Evolutionary conservation across 1,140 invertebrate species (phyloP).

Genomic region (Hypsibius dujardini): DNA sequence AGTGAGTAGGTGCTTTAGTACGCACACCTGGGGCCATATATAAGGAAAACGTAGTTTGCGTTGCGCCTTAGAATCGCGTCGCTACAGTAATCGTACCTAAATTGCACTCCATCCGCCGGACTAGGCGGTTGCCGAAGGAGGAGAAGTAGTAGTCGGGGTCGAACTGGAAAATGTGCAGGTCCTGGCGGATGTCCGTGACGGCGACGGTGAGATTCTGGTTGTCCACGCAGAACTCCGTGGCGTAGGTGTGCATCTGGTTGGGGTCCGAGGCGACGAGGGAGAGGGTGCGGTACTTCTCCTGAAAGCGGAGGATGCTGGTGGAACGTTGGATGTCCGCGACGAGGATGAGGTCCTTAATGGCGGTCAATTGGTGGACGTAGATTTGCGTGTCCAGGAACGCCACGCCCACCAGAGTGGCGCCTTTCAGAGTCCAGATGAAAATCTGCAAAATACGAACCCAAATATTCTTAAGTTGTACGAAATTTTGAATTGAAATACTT

Average conservation of each 20-base stretch:
- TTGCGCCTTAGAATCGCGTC: no score
- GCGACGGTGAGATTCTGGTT: slow-evolving; percentile 36
- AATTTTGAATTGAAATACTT: no score
- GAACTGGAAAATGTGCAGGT: slow-evolving; percentile 83
- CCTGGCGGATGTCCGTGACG: slow-evolving; percentile 75
- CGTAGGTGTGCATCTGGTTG: slow-evolving; percentile 59
- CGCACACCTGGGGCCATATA: no score
- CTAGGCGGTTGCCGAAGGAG: slow-evolving; percentile 70
- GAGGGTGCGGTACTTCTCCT: slow-evolving; percentile 78
- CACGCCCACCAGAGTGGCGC: slow-evolving; percentile 85
- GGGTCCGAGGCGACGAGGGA: slow-evolving; percentile 71
- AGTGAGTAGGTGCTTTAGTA: no score
- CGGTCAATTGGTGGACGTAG: slow-evolving; percentile 80
- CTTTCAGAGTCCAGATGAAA: slow-evolving; percentile 94
- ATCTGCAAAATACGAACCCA: slow-evolving; percentile 44
- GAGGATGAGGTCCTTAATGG: slow-evolving; percentile 81
- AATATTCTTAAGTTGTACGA: no score
- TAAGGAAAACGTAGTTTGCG: no score
- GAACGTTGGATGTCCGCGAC: slow-evolving; percentile 93
- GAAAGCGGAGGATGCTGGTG: slow-evolving; percentile 78
- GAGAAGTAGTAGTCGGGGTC: slow-evolving; percentile 86
- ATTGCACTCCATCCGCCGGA: slow-evolving; percentile 84
- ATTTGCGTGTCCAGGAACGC: slow-evolving; percentile 98
- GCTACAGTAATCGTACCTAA: slow-evolving; percentile 30
- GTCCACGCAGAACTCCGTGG: slow-evolving; percentile 82